Base-by-base conservation (phyloP, 2,113 vertebrate species). In the Ia io region DNA sequence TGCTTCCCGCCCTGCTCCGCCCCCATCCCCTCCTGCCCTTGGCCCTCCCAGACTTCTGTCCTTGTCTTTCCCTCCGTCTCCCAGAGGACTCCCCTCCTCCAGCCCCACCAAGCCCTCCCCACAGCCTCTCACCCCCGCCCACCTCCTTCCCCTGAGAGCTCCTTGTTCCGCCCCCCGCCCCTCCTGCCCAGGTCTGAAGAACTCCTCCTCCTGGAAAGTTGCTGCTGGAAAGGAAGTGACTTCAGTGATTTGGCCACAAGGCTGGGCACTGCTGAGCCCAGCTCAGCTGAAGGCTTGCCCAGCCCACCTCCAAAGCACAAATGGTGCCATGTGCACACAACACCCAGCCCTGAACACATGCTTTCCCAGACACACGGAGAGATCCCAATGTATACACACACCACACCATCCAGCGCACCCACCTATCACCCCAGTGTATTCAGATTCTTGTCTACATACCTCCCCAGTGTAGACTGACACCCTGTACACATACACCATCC, bases 141-240 rank as follows among this genome's bases (percentile, higher is more conserved):
- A 35, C 51, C 90, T 53, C 95, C 89, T 63, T 97, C 97, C 89
- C 96, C 85, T 4, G 95, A 93, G 95, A 96, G 92, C 79, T 73
- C 79, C 95, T 30, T 3, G 63, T 88, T 92, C 83, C 56, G 63
- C 84, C 30, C 77, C 44, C 79, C 95, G 71, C 84, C 85, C 47
- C 73, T 51, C 92, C 84, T 32, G 71, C 94, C 94, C 92, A 97
- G 97, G 97, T 97, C 93, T 94, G 93, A 89, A 95, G 96, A 96
- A 97, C 97, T 96, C 88, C 97, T 97, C 95, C 93, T 90, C 94
- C 78, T 96, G 95, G 97, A 96, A 97, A 98, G 93, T 96, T 85
- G 96, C 91, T 96, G 94, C 86, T 88, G 91, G 88, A 97, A 93
- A 97, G 98, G 98, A 98, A 98, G 97, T 97, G 97, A 98, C 95